Evolutionary conservation across 2,888 invertebrate genomes (phyloP).

Genomic region (Brenthis ino): DNA sequence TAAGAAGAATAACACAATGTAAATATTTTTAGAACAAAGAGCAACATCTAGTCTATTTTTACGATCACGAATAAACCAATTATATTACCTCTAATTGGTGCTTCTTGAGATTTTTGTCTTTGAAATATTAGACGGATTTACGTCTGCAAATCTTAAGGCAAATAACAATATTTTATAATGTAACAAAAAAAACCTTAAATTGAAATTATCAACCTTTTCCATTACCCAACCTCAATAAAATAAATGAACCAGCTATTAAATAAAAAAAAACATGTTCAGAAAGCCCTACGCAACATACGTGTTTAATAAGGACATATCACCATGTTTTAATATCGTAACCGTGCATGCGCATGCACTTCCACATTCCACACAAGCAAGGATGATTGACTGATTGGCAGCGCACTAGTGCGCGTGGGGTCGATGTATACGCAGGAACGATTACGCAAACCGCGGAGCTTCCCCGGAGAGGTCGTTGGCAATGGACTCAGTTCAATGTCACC

Average conservation of each 20-base stretch:
- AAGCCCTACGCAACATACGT: not conserved
- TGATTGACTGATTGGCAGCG: conserved; percentile 38
- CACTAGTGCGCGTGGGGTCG: conserved; percentile 50
- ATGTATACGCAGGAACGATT: conserved; percentile 72
- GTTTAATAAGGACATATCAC: conserved; percentile 28
- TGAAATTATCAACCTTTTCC: no score
- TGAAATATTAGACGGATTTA: not conserved
- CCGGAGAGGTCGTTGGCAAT: conserved; percentile 82
- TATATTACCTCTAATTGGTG: not conserved
- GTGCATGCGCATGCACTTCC: conserved; percentile 35
- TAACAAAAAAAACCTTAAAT: no score
- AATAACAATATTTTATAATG: not conserved
- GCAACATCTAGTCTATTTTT: not conserved
- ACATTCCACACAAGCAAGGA: conserved; percentile 36
- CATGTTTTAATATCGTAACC: conserved; percentile 27
- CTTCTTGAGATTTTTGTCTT: not conserved
- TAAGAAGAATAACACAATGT: no score
- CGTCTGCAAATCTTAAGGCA: not conserved
- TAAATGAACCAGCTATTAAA: no score
- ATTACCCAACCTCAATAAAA: no score
- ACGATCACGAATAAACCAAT: not conserved
- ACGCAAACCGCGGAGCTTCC: conserved; percentile 78
- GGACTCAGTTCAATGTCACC: conserved; percentile 82
- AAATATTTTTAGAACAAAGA: no score
- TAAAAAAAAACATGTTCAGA: not conserved